Evolutionary conservation across 2,113 vertebrate genomes (phyloP).

Genomic region (Pogona vitticeps): DNA sequence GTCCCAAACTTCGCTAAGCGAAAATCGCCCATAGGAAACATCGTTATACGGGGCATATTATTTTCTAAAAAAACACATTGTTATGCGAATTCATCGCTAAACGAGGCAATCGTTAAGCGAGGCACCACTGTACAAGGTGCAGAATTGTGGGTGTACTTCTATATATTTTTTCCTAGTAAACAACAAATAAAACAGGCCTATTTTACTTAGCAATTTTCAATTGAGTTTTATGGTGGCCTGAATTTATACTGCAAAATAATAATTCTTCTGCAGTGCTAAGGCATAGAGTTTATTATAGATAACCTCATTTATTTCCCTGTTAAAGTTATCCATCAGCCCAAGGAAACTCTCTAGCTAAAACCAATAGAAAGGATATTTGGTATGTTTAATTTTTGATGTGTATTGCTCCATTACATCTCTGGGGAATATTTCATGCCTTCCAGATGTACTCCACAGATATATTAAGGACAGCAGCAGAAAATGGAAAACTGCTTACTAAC

Average conservation of each 20-base stretch:
- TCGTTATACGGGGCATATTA: too few relatives aligned
- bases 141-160: conserved; percentile 19
- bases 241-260: conserved; percentile 11
- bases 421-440: conserved; percentile 18
- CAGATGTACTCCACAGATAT: conserved; percentile 18
- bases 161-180: background rate
- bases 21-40: too few relatives aligned
- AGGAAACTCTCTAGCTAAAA: conserved; percentile 42
- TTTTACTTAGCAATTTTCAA: background rate
- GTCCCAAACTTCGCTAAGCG: too few relatives aligned
- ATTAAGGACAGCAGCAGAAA: conserved; percentile 20
- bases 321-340: conserved; percentile 20
- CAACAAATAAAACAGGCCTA: background rate
- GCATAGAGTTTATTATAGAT: conserved; percentile 32
- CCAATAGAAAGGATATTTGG: conserved; percentile 5
- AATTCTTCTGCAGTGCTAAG: conserved; percentile 6
- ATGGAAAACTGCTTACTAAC: conserved; percentile 7
- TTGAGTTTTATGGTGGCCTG: background rate
- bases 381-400: conserved; percentile 24
- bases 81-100: too few relatives aligned
- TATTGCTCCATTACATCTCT: conserved; percentile 31
- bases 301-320: conserved; percentile 23
- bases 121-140: background rate
- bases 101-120: too few relatives aligned
- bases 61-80: too few relatives aligned